Evolutionary conservation across 2,797 vertebrate species (phyloP).

Genomic region (Vultur gryphus): DNA sequence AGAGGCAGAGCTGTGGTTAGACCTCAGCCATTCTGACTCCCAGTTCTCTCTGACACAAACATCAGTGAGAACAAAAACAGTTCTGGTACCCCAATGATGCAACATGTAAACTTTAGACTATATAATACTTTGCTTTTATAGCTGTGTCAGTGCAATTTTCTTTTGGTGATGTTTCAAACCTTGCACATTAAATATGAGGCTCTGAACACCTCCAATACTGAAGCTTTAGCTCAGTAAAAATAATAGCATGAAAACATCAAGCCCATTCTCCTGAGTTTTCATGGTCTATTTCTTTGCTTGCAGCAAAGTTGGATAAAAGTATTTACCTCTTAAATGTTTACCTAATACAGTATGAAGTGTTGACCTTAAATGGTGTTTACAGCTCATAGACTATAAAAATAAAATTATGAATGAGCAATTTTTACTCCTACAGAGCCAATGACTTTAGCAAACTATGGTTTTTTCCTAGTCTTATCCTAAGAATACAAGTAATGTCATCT

Average conservation of each 20-base stretch:
- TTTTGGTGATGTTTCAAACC: background rate
- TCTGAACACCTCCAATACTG: conserved; percentile 13
- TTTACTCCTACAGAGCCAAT: conserved; percentile 63
- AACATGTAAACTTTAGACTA: background rate
- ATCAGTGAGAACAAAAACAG: background rate
- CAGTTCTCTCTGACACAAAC: background rate
- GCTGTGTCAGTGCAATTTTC: background rate
- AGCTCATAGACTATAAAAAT: conserved; percentile 70
- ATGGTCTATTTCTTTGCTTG: conserved; percentile 74
- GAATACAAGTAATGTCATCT: conserved; percentile 34
- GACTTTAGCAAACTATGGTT: conserved; percentile 8
- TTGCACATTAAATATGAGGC: background rate
- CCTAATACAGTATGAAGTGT: conserved; percentile 64
- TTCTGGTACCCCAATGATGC: background rate
- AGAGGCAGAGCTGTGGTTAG: background rate
- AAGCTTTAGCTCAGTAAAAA: conserved; percentile 59
- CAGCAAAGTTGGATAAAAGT: conserved; percentile 70
- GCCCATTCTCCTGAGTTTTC: conserved; percentile 71
- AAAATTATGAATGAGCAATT: conserved; percentile 64
- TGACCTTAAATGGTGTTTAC: conserved; percentile 74
- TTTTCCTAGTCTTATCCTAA: background rate
- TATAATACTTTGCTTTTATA: background rate
- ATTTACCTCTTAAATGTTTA: conserved; percentile 77
- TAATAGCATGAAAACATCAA: conserved; percentile 60
- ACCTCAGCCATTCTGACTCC: background rate